phyloP scores from a whole-genome alignment of 1,140 invertebrate genomes.

The Drosophila ambigua region DNA sequence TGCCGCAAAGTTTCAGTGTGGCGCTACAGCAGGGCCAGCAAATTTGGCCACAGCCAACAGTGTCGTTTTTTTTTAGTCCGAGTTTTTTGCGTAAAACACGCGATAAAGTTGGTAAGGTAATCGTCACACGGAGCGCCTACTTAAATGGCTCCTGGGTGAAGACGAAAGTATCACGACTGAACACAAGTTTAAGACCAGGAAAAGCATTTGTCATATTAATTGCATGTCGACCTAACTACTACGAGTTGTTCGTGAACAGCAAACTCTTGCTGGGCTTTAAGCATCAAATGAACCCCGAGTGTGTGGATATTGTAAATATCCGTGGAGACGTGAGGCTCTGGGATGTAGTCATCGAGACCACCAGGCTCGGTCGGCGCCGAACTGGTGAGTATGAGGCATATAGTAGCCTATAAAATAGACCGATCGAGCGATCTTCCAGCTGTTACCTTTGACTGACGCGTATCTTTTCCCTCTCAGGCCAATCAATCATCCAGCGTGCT shows the following conservation, averaged over 20 bases:
- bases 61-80: slow-evolving; percentile 87
- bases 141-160: slow-evolving; percentile 81
- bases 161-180: slow-evolving; percentile 76
- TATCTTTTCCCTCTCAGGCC: not conserved
- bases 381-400: not conserved
- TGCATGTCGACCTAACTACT: slow-evolving; percentile 58
- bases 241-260: slow-evolving; percentile 83
- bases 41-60: slow-evolving; percentile 86
- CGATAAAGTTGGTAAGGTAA: slow-evolving; percentile 64
- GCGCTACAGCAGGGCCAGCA: slow-evolving; percentile 87
- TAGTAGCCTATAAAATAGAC: not conserved
- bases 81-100: slow-evolving; percentile 84
- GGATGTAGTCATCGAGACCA: slow-evolving; percentile 48
- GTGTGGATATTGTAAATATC: slow-evolving; percentile 83
- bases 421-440: not conserved
- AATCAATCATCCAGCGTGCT: slow-evolving; percentile 10
- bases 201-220: slow-evolving; percentile 80
- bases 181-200: slow-evolving; percentile 81
- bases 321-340: slow-evolving; percentile 81
- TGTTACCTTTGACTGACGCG: not conserved
- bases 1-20: slow-evolving; percentile 87
- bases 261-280: slow-evolving; percentile 77
- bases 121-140: slow-evolving; percentile 84
- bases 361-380: not conserved
- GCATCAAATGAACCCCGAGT: slow-evolving; percentile 59